Conservation (phyloP, 1,140 invertebrate genomes). For the Rhyacophila brunnea region DNA sequence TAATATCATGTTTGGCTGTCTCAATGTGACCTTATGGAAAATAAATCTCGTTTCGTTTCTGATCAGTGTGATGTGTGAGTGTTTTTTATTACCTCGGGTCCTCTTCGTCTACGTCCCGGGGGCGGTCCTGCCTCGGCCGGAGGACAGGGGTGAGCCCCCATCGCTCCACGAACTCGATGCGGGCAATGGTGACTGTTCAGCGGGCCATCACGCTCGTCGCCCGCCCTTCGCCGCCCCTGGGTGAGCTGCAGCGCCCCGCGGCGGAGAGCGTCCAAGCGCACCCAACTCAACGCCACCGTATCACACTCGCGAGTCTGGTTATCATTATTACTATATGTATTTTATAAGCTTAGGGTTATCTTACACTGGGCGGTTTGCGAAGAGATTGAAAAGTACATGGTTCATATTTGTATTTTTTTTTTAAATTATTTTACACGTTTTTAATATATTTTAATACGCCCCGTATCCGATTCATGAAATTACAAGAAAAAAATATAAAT, state of each 20-base stretch:
- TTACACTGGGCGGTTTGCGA: no score
- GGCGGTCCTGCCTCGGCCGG: slow-evolving; percentile 89
- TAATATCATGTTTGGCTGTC: no score
- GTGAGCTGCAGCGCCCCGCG: slow-evolving; percentile 32
- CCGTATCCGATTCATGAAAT: no score
- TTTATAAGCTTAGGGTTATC: no score
- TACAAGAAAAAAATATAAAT: no score
- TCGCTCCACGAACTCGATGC: slow-evolving; percentile 92
- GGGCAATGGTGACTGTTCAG: slow-evolving; percentile 79
- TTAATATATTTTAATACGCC: no score
- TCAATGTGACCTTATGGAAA: no score
- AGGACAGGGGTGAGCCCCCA: slow-evolving; percentile 94
- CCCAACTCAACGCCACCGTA: slow-evolving; percentile 4
- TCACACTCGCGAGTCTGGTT: slow-evolving; percentile 19
- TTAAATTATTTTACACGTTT: no score
- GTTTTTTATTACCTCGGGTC: slow-evolving; percentile 61
- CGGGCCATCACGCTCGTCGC: slow-evolving; percentile 37
- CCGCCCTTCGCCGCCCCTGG: slow-evolving; percentile 28
- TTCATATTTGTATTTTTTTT: no score
- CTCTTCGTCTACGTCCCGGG: slow-evolving; percentile 70
- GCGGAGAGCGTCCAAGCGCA: slow-evolving; percentile 33
- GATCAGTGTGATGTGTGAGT: no score
- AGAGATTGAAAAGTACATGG: no score
- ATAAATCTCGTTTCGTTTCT: no score
- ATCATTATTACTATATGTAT: slow-evolving; percentile 11